Percentiles rank a stretch among this genome's conserved stretches.
phyloP scores from a whole-genome alignment of 2,888 invertebrate species.

The Spodoptera exigua region DNA sequence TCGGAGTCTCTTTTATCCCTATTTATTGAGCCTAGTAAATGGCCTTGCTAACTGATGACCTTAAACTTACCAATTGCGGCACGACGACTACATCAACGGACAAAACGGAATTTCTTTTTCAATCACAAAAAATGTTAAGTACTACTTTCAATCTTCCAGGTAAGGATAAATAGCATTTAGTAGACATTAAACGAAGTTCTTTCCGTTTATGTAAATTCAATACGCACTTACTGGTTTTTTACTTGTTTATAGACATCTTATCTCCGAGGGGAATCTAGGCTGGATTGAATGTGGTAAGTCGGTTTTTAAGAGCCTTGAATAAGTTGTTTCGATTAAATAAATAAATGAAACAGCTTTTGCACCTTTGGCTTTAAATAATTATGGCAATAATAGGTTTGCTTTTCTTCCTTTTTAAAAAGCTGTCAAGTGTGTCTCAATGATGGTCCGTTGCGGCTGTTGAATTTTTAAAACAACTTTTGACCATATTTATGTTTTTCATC shows the following conservation, averaged over 20 bases:
- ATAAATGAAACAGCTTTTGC: slow-evolving; percentile 1
- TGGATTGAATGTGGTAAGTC: slow-evolving; percentile 17
- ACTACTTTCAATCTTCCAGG: slow-evolving; percentile 41
- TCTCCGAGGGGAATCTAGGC: slow-evolving; percentile 30
- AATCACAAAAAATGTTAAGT: slow-evolving; percentile 56
- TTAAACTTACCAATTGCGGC: too few relatives aligned
- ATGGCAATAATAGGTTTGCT: too few relatives aligned
- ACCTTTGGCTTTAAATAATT: neutral
- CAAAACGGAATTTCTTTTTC: slow-evolving; percentile 30
- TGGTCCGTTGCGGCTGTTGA: too few relatives aligned
- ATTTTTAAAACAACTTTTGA: too few relatives aligned
- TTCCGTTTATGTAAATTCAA: slow-evolving; percentile 53
- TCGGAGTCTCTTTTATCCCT: too few relatives aligned
- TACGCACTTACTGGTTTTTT: slow-evolving; percentile 45
- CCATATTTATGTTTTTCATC: too few relatives aligned
- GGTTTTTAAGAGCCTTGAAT: slow-evolving; percentile 24
- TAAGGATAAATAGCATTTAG: slow-evolving; percentile 44
- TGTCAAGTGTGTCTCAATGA: too few relatives aligned
- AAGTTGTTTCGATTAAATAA: slow-evolving; percentile 14
- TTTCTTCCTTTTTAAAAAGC: too few relatives aligned
- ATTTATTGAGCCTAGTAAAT: too few relatives aligned
- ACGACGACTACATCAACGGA: slow-evolving; percentile 5
- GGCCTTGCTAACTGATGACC: too few relatives aligned
- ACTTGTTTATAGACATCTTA: slow-evolving; percentile 39
- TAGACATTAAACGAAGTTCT: slow-evolving; percentile 39